Evolutionary conservation across 2,113 vertebrate genomes (phyloP).

Genomic region (Dolichotis patagonum): DNA sequence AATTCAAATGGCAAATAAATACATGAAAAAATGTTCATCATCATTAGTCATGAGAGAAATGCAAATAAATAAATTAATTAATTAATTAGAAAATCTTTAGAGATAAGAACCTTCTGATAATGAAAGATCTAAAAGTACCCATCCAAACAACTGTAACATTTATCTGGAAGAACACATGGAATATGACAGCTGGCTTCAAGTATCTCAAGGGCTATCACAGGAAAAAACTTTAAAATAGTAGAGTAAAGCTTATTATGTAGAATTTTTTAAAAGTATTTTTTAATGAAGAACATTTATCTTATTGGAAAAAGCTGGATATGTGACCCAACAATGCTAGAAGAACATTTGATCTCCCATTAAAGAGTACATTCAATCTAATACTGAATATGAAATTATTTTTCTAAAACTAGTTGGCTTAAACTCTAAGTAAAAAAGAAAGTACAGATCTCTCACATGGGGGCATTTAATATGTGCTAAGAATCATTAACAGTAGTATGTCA

Average conservation of each 20-base stretch:
- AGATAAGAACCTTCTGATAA: not conserved
- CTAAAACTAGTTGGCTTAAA: not conserved
- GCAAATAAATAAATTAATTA: not conserved
- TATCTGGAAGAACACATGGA: not conserved
- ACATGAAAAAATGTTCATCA: no score
- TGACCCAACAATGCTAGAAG: not conserved
- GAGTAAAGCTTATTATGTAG: not conserved
- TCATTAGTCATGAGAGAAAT: no score
- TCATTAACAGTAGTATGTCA: not conserved
- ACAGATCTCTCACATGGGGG: not conserved
- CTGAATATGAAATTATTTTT: not conserved
- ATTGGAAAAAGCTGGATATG: not conserved
- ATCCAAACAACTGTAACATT: not conserved
- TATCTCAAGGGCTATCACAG: not conserved
- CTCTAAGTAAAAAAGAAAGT: not conserved
- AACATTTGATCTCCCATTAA: not conserved
- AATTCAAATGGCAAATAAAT: no score
- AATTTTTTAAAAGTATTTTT: not conserved
- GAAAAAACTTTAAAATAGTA: not conserved
- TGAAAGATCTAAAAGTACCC: not conserved
- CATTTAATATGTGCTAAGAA: not conserved
- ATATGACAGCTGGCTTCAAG: not conserved
- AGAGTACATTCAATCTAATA: not conserved
- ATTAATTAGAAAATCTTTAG: not conserved
- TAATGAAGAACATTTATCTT: not conserved